Conservation (phyloP, 2,888 invertebrate species). For the Beris morrisii region DNA sequence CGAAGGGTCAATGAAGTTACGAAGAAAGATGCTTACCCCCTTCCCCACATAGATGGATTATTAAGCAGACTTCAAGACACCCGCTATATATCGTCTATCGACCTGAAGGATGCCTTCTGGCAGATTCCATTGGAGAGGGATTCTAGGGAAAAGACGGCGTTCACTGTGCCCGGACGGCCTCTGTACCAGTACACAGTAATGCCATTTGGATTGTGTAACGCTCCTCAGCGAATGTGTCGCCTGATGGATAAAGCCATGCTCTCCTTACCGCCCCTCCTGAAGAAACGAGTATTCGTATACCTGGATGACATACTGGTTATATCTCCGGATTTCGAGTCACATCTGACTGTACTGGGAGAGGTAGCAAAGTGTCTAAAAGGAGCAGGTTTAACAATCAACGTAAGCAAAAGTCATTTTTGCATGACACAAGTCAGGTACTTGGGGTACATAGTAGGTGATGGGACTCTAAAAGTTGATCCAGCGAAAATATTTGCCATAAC, state of each 20-base stretch:
- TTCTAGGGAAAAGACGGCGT: conserved; percentile 40
- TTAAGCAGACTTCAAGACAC: conserved; percentile 42
- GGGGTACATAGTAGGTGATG: conserved; percentile 37
- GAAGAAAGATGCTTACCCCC: conserved; percentile 42
- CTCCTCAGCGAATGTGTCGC: neutral
- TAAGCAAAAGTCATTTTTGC: neutral
- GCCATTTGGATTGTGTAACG: conserved; percentile 38
- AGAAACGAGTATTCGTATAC: conserved; percentile 11
- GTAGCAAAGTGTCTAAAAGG: neutral
- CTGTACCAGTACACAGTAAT: conserved; percentile 41
- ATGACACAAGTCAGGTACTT: conserved; percentile 7
- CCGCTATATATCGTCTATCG: conserved; percentile 42
- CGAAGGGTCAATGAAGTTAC: conserved; percentile 42
- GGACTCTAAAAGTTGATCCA: conserved; percentile 35
- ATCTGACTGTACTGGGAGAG: neutral
- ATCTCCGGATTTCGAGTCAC: neutral
- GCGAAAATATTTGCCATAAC: conserved; percentile 33
- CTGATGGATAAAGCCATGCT: conserved; percentile 3
- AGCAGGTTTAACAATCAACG: neutral
- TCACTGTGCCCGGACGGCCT: conserved; percentile 11
- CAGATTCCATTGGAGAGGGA: conserved; percentile 35
- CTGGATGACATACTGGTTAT: conserved; percentile 15
- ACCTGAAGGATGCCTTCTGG: conserved; percentile 41
- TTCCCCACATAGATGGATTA: conserved; percentile 42
- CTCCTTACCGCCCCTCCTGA: neutral